A percentile compares a stretch with the other conserved stretches of the same genome.
Conservation (phyloP, 2,888 invertebrate species). For the Ernsta delagoae region DNA sequence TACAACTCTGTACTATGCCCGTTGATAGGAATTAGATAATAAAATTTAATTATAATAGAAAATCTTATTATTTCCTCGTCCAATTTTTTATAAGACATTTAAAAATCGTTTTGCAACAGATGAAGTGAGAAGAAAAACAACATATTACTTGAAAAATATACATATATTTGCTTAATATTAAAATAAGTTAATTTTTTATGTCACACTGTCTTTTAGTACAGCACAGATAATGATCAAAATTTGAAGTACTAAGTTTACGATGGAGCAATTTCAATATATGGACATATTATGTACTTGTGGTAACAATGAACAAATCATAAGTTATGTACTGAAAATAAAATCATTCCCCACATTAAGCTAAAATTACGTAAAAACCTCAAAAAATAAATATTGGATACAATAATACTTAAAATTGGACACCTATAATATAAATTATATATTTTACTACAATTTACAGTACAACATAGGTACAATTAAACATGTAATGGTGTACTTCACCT, state of each 20-base stretch:
- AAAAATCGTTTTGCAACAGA: not conserved
- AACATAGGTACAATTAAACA: too few species aligned
- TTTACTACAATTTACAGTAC: too few species aligned
- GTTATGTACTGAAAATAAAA: too few species aligned
- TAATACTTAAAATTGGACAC: not conserved
- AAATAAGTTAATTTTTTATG: too few species aligned
- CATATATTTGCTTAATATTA: slow-evolving; percentile 1
- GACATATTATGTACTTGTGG: slow-evolving; percentile 7
- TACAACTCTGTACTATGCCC: slow-evolving; percentile 81
- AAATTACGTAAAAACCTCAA: not conserved
- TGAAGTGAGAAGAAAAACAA: not conserved
- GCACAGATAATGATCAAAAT: not conserved
- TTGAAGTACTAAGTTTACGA: too few species aligned
- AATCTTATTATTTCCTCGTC: slow-evolving; percentile 40
- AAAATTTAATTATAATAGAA: slow-evolving; percentile 75
- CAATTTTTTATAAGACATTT: not conserved
- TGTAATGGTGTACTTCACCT: too few species aligned
- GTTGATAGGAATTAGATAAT: slow-evolving; percentile 82
- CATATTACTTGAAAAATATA: not conserved
- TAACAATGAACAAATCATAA: slow-evolving; percentile 1
- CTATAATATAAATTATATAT: too few species aligned
- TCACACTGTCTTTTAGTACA: not conserved
- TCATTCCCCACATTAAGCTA: not conserved
- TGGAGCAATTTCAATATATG: too few species aligned
- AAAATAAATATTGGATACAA: slow-evolving; percentile 7